phyloP scores from a whole-genome alignment of 2,113 vertebrate genomes.

The Myiagra hebetior region DNA sequence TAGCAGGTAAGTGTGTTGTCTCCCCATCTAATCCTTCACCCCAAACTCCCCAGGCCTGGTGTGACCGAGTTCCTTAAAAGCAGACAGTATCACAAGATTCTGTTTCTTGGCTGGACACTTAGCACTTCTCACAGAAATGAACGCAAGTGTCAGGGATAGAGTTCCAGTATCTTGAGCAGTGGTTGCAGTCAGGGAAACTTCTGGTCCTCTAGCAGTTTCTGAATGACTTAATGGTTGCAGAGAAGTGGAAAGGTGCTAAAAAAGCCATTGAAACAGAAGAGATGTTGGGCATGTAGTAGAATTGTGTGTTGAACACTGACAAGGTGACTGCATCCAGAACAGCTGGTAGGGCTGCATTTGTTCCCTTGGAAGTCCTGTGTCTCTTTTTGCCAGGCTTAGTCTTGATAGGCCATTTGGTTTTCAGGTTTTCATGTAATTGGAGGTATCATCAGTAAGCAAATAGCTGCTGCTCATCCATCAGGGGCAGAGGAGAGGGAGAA shows the following conservation, averaged over 20 bases:
- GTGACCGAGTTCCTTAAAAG: background rate
- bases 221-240: background rate
- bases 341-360: background rate
- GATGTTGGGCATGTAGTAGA: background rate
- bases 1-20: constrained; percentile 78
- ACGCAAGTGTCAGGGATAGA: background rate
- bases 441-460: background rate
- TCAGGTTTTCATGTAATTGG: background rate
- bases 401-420: background rate
- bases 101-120: background rate
- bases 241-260: background rate
- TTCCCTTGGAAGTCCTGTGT: background rate
- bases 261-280: background rate
- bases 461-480: background rate
- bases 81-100: background rate
- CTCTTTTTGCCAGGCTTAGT: background rate
- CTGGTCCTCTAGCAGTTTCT: background rate
- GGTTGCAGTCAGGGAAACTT: background rate
- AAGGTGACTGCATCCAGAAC: background rate
- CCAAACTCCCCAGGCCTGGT: background rate
- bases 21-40: background rate
- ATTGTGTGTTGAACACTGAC: background rate
- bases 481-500: background rate
- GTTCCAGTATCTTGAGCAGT: background rate
- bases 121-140: background rate